A percentile compares a stretch with the other conserved stretches of the same genome.
Evolutionary conservation across 1,140 invertebrate genomes (phyloP).

Genomic region (Phocides pigmalion): DNA sequence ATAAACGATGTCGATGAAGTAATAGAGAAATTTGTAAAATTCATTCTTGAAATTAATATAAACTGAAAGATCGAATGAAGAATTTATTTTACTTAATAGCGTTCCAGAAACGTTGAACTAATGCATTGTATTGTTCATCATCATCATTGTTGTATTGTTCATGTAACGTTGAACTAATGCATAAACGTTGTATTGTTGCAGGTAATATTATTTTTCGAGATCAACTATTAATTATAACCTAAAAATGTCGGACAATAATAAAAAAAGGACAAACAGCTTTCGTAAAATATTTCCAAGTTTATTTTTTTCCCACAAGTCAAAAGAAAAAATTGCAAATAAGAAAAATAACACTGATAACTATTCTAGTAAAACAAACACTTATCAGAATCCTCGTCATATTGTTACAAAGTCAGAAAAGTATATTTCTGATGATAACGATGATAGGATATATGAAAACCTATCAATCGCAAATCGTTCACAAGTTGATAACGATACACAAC

Average conservation of each 20-base stretch:
- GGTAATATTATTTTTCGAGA: neutral
- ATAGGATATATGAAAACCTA: slow-evolving; percentile 74
- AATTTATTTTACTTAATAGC: no score
- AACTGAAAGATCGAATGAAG: no score
- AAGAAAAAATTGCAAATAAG: slow-evolving; percentile 57
- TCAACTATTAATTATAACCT: neutral
- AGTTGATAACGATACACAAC: slow-evolving; percentile 43
- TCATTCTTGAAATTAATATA: no score
- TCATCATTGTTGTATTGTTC: no score
- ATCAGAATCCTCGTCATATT: slow-evolving; percentile 58
- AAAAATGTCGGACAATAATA: slow-evolving; percentile 65
- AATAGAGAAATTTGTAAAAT: no score
- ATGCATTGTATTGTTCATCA: no score
- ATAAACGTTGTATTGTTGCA: no score
- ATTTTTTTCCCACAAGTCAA: slow-evolving; percentile 66
- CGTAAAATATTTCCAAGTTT: slow-evolving; percentile 69
- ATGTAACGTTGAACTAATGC: no score
- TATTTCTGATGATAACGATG: slow-evolving; percentile 41
- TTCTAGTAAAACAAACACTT: slow-evolving; percentile 55
- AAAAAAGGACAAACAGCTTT: slow-evolving; percentile 67
- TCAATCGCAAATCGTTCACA: slow-evolving; percentile 41
- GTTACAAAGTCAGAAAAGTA: slow-evolving; percentile 45
- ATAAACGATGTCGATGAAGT: no score
- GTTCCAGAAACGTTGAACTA: no score
- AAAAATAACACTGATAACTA: slow-evolving; percentile 16